Base-by-base conservation (phyloP, 2,113 vertebrate genomes). In the Cichladusa arquata region DNA sequence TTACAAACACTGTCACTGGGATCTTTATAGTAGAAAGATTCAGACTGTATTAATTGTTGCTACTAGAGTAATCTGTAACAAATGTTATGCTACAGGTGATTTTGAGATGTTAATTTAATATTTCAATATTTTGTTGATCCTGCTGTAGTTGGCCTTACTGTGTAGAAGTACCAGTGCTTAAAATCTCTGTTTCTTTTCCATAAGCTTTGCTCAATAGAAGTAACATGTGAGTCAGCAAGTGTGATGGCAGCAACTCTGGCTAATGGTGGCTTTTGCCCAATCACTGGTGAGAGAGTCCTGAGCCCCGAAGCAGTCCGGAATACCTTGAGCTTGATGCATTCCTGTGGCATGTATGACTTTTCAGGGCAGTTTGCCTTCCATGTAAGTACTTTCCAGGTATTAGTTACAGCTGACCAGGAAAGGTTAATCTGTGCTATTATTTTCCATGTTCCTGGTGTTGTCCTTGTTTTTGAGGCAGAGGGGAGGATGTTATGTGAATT, bases 321-420 rank as follows among this genome's bases (percentile, higher is more conserved):
- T 95, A 99, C 99, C 2, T 96, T 99, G 94, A 99, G 99, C 73
- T 98, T 99, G 86, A 99, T 99, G 99, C 99, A 99, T 93, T 99
- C 99, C 86, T 99, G 99, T 87, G 99, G 99, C 98, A 99, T 99
- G 99, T 99, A 99, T 93, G 99, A 99, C 97, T 99, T 99, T 73
- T 99, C 99, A 2, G 99, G 99, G 38, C 99, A 99, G 97, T 99
- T 99, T 93, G 99, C 99, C 65, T 99, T 99, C 96, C 99, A 99
- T 44, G 99, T 99, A 96, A 99, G 99, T 99, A 90, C 28, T 69
- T 89, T 29, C 26, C 44, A 42, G 40, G 14, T 91, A n/a, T 33
- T 89, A 17, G 50, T 85, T 92, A 51, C 6, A 73, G 81, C 74
- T 81, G 31, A 47, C 14, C 48, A 56, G 56, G 16, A 50, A 80